A percentile compares a stretch with the other conserved stretches of the same genome.
Evolutionary conservation across 2,113 vertebrate genomes (phyloP).

Genomic region (Ptyas mucosa): DNA sequence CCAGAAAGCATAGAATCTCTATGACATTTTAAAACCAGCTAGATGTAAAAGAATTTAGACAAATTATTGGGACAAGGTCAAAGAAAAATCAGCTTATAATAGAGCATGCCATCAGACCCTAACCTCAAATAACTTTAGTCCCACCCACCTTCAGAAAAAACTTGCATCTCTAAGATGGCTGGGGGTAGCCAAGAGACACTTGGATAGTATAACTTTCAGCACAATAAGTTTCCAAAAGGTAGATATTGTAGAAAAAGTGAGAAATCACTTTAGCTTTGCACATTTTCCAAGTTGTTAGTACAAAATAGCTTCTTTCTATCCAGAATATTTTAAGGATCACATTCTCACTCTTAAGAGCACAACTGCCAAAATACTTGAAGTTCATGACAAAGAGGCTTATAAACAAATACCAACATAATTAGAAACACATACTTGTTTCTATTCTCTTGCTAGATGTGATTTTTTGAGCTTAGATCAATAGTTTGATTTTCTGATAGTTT

Average conservation of each 20-base stretch:
- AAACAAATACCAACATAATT: neutral
- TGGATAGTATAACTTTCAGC: neutral
- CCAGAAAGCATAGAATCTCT: neutral
- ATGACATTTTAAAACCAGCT: neutral
- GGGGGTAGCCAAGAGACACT: neutral
- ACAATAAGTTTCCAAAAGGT: neutral
- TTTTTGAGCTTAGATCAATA: neutral
- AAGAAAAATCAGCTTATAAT: neutral
- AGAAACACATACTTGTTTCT: neutral
- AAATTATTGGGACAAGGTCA: neutral
- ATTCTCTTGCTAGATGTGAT: neutral
- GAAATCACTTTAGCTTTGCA: neutral
- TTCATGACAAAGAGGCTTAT: neutral
- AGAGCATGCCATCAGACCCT: neutral
- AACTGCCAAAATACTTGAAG: neutral
- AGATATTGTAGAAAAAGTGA: neutral
- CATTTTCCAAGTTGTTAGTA: neutral
- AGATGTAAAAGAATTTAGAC: neutral
- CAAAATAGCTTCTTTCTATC: neutral
- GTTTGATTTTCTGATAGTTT: neutral
- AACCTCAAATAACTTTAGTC: neutral
- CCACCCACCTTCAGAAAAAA: neutral
- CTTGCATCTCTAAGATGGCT: neutral
- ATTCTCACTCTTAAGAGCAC: neutral
- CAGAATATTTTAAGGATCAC: neutral